Evolutionary conservation across 37 sponge, comb jelly and placozoan species (phyloP).

Genomic region (Dysidea cf. avara): DNA sequence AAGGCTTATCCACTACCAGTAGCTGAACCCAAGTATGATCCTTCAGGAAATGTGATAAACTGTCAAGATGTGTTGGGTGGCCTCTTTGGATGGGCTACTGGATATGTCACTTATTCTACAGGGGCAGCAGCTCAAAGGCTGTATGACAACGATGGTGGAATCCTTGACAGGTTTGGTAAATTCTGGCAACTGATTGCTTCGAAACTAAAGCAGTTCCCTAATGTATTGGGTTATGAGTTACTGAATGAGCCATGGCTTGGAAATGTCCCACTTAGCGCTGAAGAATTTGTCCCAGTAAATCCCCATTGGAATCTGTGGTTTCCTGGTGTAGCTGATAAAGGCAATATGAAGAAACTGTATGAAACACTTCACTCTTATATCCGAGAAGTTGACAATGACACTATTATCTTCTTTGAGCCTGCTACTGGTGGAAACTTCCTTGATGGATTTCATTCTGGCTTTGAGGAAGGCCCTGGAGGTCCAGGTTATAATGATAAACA

Average conservation of each 20-base stretch:
- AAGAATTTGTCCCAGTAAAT: conserved; percentile 37
- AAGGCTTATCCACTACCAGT: conserved; percentile 43
- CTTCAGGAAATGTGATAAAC: conserved; percentile 34
- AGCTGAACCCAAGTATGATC: conserved; percentile 22
- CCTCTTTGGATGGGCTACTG: conserved; percentile 46
- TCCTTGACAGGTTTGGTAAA: conserved; percentile 52
- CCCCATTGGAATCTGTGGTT: conserved; percentile 55
- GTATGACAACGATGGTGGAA: conserved; percentile 58
- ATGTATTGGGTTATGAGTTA: conserved; percentile 64
- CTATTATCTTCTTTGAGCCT: conserved; percentile 66
- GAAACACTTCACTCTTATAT: conserved; percentile 37
- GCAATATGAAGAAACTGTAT: conserved; percentile 40
- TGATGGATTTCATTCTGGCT: conserved; percentile 42
- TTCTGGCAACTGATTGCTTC: conserved; percentile 57
- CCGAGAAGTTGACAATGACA: conserved; percentile 43
- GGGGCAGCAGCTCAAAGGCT: conserved; percentile 57
- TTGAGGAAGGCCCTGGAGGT: conserved; percentile 59
- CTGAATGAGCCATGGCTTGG: conserved; percentile 73
- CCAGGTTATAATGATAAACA: conserved; percentile 48
- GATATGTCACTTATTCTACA: conserved; percentile 39
- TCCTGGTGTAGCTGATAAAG: conserved; percentile 30
- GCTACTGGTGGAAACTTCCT: conserved; percentile 52
- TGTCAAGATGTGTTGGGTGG: conserved; percentile 22
- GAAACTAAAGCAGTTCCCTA: conserved; percentile 28
- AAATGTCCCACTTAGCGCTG: conserved; percentile 33